These are phyloP conservation scores for Odontocerum albicorne DNA, from an alignment of 2,888 invertebrate species.

Conservation along the genomic window DNA sequence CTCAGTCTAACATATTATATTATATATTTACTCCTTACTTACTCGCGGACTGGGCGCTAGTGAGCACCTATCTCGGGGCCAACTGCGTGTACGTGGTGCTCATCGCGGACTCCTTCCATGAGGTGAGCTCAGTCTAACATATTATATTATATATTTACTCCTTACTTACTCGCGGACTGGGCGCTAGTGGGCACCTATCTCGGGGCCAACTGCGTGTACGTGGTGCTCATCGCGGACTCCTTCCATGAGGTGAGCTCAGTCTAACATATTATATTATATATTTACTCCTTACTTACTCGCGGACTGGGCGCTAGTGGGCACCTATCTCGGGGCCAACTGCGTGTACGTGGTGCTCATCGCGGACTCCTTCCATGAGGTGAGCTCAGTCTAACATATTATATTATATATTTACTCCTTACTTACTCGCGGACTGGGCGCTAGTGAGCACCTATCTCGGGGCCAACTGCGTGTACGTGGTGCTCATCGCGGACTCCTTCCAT, in stretches of 20 bases:
- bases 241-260: conserved; percentile 69
- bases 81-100: conserved; percentile 78
- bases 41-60: conserved; percentile 68
- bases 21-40: too few species aligned
- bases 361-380: conserved; percentile 67
- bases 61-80: conserved; percentile 70
- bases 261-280: too few species aligned
- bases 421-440: conserved; percentile 67
- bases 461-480: conserved; percentile 75
- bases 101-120: conserved; percentile 68
- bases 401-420: too few species aligned
- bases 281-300: too few species aligned
- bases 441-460: conserved; percentile 72
- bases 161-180: conserved; percentile 68
- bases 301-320: conserved; percentile 67
- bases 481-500: conserved; percentile 69
- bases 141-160: too few species aligned
- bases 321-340: conserved; percentile 70
- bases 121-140: too few species aligned
- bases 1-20: too few species aligned
- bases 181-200: conserved; percentile 70
- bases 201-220: conserved; percentile 73
- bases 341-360: conserved; percentile 80
- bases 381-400: too few species aligned
- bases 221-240: conserved; percentile 74